phyloP scores from a whole-genome alignment of 1,140 invertebrate species.

The Microplitis demolitor region DNA sequence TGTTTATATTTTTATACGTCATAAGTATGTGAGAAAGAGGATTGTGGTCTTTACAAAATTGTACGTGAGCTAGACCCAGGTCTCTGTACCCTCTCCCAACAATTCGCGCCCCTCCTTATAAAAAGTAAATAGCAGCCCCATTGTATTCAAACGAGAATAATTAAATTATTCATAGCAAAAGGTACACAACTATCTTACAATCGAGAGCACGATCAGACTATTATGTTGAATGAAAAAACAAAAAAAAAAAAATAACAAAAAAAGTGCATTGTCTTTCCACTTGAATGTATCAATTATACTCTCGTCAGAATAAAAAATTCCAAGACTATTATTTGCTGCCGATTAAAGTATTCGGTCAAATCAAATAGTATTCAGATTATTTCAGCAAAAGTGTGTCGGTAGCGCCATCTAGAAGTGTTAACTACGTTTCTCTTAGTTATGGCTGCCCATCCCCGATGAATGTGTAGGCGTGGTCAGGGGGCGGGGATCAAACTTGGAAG shows the following conservation, averaged over 20 bases:
- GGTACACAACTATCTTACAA: conserved; percentile 26
- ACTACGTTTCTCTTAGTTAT: conserved; percentile 55
- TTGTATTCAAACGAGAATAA: conserved; percentile 36
- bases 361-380: conserved; percentile 7
- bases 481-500: conserved; percentile 30
- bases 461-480: conserved; percentile 46
- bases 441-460: conserved; percentile 49
- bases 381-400: conserved; percentile 32
- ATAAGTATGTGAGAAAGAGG: not conserved
- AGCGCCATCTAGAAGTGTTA: conserved; percentile 56
- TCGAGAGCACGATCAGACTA: conserved; percentile 13
- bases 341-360: conserved; percentile 22
- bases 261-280: not conserved
- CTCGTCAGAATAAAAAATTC: conserved; percentile 22
- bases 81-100: conserved; percentile 2
- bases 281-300: conserved; percentile 31
- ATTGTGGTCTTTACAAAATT: conserved; percentile 15
- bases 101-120: conserved; percentile 7
- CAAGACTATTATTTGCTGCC: not conserved
- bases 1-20: not conserved
- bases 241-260: not conserved
- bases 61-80: conserved; percentile 12
- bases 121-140: conserved; percentile 29
- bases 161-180: conserved; percentile 35
- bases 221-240: not conserved